Evolutionary conservation across 2,797 vertebrate species (phyloP).

Genomic region (Acestrorhynchus altus): DNA sequence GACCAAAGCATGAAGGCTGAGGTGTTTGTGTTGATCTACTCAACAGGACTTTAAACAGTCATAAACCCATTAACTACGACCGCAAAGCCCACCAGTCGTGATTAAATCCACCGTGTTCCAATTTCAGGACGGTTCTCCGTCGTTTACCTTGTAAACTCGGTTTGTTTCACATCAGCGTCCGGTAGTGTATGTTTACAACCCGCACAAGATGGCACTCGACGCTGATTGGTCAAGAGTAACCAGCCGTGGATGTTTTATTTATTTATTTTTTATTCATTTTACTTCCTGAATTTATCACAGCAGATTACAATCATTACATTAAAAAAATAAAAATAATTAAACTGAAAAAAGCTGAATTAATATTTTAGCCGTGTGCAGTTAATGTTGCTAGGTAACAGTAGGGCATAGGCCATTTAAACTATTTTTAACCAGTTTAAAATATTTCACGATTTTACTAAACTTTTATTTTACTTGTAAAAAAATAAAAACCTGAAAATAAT

Average conservation of each 20-base stretch:
- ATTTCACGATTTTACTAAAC: not conserved
- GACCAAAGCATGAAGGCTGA: no score
- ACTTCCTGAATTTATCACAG: not conserved
- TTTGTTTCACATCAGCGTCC: conserved; percentile 24
- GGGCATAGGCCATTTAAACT: no score
- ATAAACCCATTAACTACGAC: no score
- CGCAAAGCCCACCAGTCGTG: not conserved
- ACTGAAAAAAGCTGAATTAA: no score
- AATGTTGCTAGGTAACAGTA: no score
- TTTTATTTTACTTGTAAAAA: not conserved
- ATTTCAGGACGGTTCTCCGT: not conserved
- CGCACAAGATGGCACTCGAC: not conserved
- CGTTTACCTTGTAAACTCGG: conserved; percentile 21
- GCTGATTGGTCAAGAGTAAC: not conserved
- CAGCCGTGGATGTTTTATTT: not conserved
- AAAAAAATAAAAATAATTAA: no score
- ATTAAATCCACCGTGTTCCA: not conserved
- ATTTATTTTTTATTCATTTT: not conserved
- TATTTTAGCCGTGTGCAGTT: no score
- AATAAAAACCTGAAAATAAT: not conserved
- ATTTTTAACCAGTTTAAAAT: not conserved
- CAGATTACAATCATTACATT: not conserved
- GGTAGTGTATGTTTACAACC: not conserved
- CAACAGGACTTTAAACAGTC: no score
- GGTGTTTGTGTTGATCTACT: no score